phyloP scores from a whole-genome alignment of 2,888 invertebrate genomes.

The Andrena haemorrhoa region DNA sequence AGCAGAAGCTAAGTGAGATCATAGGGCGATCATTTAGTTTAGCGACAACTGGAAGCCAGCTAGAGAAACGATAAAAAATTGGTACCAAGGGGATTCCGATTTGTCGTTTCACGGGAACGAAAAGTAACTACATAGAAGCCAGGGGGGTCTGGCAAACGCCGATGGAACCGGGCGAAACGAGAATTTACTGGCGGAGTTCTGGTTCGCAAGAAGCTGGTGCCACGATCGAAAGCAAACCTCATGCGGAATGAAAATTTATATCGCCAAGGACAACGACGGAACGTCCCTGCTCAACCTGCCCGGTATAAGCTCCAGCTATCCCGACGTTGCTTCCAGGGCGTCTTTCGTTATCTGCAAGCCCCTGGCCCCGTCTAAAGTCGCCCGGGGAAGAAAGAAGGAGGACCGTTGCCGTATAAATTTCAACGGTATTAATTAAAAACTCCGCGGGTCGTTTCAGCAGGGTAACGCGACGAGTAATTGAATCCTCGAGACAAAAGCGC shows the following conservation, averaged over 20 bases:
- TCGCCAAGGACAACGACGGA: neutral
- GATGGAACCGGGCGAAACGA: constrained; percentile 5
- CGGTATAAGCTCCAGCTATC: neutral
- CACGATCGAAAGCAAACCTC: neutral
- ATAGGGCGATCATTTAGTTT: no score
- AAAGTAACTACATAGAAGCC: constrained; percentile 16
- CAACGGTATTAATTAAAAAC: constrained; percentile 59
- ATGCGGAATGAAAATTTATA: constrained; percentile 18
- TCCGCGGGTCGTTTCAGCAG: constrained; percentile 30
- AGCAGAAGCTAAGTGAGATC: no score
- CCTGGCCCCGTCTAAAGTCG: neutral
- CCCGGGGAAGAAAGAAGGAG: no score
- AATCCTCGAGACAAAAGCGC: constrained; percentile 55
- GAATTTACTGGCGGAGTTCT: constrained; percentile 15
- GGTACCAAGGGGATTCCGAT: constrained; percentile 42
- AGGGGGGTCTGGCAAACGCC: constrained; percentile 11
- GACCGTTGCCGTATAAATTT: constrained; percentile 40
- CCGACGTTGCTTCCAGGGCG: neutral
- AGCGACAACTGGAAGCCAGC: constrained; percentile 4
- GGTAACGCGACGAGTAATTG: constrained; percentile 60
- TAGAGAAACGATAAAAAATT: constrained; percentile 28
- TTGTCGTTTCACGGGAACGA: constrained; percentile 2
- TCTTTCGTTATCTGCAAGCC: constrained; percentile 1
- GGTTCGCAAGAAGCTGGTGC: neutral
- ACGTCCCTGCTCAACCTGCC: neutral